Conservation (phyloP, 2,797 vertebrate genomes). For the Chanos chanos region DNA sequence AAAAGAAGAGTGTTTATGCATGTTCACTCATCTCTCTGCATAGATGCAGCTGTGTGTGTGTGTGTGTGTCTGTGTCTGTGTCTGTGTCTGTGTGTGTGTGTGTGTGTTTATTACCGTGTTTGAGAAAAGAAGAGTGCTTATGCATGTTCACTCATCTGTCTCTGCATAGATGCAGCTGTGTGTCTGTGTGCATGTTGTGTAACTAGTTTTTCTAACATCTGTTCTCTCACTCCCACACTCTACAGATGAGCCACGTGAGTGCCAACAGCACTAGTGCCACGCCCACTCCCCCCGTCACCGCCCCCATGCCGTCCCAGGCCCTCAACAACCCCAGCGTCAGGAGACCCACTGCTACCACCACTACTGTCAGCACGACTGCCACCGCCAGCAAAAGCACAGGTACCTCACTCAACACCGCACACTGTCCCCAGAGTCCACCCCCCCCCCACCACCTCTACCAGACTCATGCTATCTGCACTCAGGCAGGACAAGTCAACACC, state of each 20-base stretch:
- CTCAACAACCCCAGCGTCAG: slow-evolving; percentile 67
- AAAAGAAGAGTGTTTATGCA: no score
- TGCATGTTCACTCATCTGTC: not conserved
- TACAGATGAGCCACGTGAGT: slow-evolving; percentile 71
- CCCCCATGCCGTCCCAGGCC: slow-evolving; percentile 61
- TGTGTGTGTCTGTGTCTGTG: not conserved
- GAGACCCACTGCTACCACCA: no score
- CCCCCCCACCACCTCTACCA: no score
- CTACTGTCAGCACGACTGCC: slow-evolving; percentile 58
- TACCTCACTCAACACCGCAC: slow-evolving; percentile 42
- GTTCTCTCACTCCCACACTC: slow-evolving; percentile 17
- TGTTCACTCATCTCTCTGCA: not conserved
- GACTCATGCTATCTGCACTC: no score
- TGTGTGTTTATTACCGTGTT: not conserved
- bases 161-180: not conserved
- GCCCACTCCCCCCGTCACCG: slow-evolving; percentile 46
- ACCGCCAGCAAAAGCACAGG: slow-evolving; percentile 71
- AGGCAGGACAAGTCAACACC: no score
- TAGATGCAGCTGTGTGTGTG: not conserved
- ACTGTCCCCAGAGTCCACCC: no score
- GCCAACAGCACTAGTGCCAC: slow-evolving; percentile 65
- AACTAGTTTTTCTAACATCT: not conserved
- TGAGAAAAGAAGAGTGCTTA: no score
- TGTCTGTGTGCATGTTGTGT: slow-evolving; percentile 2
- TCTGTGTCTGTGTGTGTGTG: not conserved